Base-by-base conservation (phyloP, 1,140 invertebrate genomes). In the Diabrotica undecimpunctata region DNA sequence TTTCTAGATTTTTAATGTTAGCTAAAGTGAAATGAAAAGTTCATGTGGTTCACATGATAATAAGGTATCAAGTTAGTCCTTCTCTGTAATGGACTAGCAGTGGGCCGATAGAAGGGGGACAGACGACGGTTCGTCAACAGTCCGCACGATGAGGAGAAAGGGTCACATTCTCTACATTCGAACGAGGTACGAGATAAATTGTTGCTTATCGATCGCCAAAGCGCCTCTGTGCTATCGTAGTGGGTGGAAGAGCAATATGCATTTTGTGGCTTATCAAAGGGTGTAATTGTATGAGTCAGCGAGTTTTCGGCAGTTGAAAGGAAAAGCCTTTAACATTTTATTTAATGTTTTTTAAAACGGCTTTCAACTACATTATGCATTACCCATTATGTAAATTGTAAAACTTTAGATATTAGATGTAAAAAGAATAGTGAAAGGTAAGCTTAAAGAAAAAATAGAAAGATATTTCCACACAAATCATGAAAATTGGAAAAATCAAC, bases 141-240 rank as follows among this genome's bases (percentile, higher is more conserved):
- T 10, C 41, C 41, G 41, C n/a, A 46, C 41, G 41, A 46, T 46
- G 41, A 46, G 41, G 5, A 46, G 41, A 46, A 46, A 46, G 41
- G 41, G 41, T 46, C 41, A 46, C 41, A 46, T 46, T 46, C 41
- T 46, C 41, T 46, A 46, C 41, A 46, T 46, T n/a, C 41, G 41
- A 46, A 46, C 41, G 41, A 46, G 41, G 5, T 46, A 6, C 8
- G 8, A 46, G 8, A 46, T 46, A 46, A 46, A 46, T 46, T 46
- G 41, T 46, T 46, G 41, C 41, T 46, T 46, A 46, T 46, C 41
- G 41, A 46, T 46, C 41, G 41, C 8, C 41, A 6, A 46, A 46
- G n/a, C 41, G 41, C 41, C n/a, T n/a, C 41, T 10, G n/a, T 46
- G n/a, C 41, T n/a, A 46, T 10, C 41, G 41, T 46, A 2, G 41